Evolutionary conservation across 2,888 invertebrate species (phyloP), one percentile per base, ranked within the genome.

Genomic region (Willowsia nigromaculata): DNA sequence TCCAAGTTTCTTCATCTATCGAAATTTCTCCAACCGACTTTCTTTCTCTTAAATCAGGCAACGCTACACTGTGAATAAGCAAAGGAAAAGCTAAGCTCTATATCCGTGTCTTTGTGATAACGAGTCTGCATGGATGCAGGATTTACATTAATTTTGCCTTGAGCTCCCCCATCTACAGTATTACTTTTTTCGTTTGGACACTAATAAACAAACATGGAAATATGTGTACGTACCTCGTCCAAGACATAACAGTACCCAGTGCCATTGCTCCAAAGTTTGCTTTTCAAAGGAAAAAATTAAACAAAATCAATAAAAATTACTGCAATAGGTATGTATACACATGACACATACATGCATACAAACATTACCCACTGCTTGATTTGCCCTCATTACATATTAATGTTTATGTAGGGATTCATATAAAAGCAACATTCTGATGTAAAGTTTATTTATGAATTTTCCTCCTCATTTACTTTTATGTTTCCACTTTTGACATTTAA

Each of bases 221-320:
- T 27, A 37, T 33, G 15, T 15, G 5, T 15, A 15, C 33, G 22
- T 85, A 89, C 85, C 88, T 90, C 6, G 92, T 92, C 90, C 90
- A 92, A n/a, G 91, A 85, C 9, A 92, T 71, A 1, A 90, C 91
- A 5, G 91, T 40, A 47, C 92, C 92, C 37, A 92, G 37, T 7
- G 91, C 91, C 37, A 91, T 47, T 1, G 92, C 88, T 25, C 92
- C 91, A 56, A 92, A 83, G 43, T 91, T 92, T 22, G 92, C 92
- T 92, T 53, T 74, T 85, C 80, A 43, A 47, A 74, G 47, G 18
- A 27, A n/a, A 27, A 18, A 62, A 62, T 62, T 3, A 62, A 62
- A 56, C 56, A 56, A 25, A 1, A 13, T 43, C 43, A 43, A 9
- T n/a, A n/a, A n/a, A n/a, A n/a, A n/a, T n/a, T n/a, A n/a, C n/a